These are phyloP conservation scores for Sturmia bella DNA, from an alignment of 2,888 invertebrate species.

Conservation along the genomic window DNA sequence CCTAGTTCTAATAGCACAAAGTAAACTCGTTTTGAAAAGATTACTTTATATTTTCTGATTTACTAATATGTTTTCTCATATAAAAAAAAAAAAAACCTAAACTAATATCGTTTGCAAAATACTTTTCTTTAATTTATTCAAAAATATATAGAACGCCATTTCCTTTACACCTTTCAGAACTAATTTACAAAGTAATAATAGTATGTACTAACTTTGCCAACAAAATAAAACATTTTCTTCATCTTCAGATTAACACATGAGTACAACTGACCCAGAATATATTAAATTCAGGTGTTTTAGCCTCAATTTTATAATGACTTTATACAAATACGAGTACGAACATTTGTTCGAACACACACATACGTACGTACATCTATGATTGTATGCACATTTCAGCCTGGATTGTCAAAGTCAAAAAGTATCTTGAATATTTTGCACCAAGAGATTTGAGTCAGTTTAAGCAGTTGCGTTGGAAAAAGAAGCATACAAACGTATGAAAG, in stretches of 20 bases:
- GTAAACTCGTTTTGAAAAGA: too few relatives aligned
- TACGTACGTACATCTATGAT: too few relatives aligned
- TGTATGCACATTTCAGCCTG: constrained; percentile 37
- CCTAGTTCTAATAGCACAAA: too few relatives aligned
- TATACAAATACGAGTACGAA: constrained; percentile 9
- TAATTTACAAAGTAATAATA: constrained; percentile 20
- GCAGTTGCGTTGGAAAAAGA: not conserved
- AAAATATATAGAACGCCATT: not conserved
- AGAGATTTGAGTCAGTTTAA: constrained; percentile 34
- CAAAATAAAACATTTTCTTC: not conserved
- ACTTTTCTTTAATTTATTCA: not conserved
- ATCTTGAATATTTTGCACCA: constrained; percentile 9
- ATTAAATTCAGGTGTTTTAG: constrained; percentile 34
- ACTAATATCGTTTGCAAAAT: not conserved
- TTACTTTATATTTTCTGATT: too few relatives aligned
- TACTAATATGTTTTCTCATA: too few relatives aligned
- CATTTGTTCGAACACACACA: not conserved
- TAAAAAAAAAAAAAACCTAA: not conserved
- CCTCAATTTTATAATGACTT: constrained; percentile 43
- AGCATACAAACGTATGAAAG: not conserved
- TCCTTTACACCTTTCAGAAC: constrained; percentile 19
- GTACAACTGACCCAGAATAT: constrained; percentile 47
- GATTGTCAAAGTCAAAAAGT: constrained; percentile 43
- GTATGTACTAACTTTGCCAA: not conserved
- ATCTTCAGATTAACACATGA: constrained; percentile 37